Evolutionary conservation across 1,140 invertebrate species (phyloP), one percentile per base, ranked within the genome.

Genomic region (Hyphantria cunea): DNA sequence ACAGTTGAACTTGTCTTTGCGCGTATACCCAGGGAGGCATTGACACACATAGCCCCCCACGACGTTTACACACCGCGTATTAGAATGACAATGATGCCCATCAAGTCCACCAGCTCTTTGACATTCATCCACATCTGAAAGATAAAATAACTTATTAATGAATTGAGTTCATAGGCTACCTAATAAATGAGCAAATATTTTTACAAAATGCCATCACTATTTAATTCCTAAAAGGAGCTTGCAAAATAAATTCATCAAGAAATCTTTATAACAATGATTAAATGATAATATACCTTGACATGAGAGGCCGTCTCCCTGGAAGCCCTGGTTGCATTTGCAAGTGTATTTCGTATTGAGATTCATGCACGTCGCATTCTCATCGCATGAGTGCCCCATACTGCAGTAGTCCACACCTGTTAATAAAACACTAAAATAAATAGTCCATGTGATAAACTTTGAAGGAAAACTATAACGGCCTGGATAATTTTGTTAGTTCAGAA

Each of bases 331-430:
- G 89, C 96, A 97, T 79, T 95, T 94, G 91, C 96, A 97, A 77
- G 94, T 94, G 86, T 95, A 96, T 63, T 95, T 96, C 64, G 96
- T 96, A 90, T 95, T 94, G 69, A 97, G 93, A 91, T 97, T 97
- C 86, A 95, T 93, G 92, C 96, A 97, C 53, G 94, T 95, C 62
- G 96, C 96, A 85, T 97, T 97, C 77, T 92, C 92, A 86, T 97
- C 95, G 89, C 96, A 97, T 70, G 93, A 93, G 87, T 96, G 95
- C 52, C 96, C 96, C 91, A 95, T 94, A 66, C 94, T 94, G 92
- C 97, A 98, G 91, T 97, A 97, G 92, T 98, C 96, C 79, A 96
- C 95, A 70, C 95, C 96, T 96, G 34, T 8, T 59, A 13, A 58
- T 25, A 59, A 25, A n/a, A n/a, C n/a, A n/a, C n/a, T n/a, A n/a